Percentiles rank a stretch among this genome's conserved stretches.
Conservation (phyloP, 2,113 vertebrate species). For the Noctilio leporinus region DNA sequence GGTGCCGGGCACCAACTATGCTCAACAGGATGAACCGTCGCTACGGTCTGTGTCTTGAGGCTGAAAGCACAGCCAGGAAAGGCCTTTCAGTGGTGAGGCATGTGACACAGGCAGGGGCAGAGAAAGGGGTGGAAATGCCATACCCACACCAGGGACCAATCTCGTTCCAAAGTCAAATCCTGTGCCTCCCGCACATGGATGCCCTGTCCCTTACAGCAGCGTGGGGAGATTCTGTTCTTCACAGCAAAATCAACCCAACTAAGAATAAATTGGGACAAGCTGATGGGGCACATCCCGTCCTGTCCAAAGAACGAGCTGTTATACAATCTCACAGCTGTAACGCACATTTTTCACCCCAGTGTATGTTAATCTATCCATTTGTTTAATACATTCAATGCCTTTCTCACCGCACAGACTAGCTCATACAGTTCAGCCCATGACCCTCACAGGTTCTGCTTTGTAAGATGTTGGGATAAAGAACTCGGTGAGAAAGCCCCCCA, state of each 20-base stretch:
- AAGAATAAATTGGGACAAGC: too few relatives aligned
- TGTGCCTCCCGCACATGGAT: background rate
- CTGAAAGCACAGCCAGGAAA: background rate
- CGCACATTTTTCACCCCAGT: background rate
- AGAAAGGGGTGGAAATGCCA: background rate
- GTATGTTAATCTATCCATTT: background rate
- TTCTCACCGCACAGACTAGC: background rate
- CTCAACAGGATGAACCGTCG: background rate
- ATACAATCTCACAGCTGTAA: background rate
- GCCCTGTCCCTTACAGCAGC: background rate
- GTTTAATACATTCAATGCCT: background rate
- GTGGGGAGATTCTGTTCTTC: background rate
- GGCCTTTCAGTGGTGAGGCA: background rate
- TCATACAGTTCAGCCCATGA: background rate
- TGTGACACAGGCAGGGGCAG: background rate
- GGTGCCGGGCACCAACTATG: background rate
- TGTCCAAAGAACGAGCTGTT: background rate
- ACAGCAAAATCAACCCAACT: background rate
- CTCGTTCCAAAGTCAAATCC: background rate
- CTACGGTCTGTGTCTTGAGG: background rate
- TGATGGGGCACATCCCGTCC: background rate
- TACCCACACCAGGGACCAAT: background rate
- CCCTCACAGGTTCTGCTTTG: background rate
- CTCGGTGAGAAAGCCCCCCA: background rate
- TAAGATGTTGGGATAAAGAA: conserved; percentile 7